Evolutionary conservation across 2,888 invertebrate genomes (phyloP).

Genomic region (Ichneumoninae sp.): DNA sequence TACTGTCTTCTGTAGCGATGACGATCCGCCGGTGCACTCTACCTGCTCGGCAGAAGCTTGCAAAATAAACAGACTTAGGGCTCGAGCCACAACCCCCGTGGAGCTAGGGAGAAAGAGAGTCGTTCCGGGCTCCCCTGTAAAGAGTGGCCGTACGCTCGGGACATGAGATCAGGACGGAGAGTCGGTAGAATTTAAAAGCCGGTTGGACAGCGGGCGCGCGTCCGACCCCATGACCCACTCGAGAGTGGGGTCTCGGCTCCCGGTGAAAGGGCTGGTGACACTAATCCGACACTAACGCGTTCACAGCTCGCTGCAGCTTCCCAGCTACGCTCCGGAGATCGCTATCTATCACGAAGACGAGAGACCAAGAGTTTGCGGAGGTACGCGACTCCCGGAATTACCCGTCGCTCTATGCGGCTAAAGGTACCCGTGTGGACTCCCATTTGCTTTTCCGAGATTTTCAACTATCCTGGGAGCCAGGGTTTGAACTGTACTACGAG

Average conservation of each 20-base stretch:
- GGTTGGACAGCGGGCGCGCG: constrained; percentile 74
- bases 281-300: constrained; percentile 79
- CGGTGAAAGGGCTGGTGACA: constrained; percentile 74
- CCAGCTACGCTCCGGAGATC: constrained; percentile 47
- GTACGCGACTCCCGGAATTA: constrained; percentile 17
- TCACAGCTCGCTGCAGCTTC: constrained; percentile 51
- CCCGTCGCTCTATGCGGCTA: background rate
- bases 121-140: constrained; percentile 10
- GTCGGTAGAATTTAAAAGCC: constrained; percentile 69
- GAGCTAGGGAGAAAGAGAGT: constrained; percentile 38
- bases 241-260: constrained; percentile 57
- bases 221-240: constrained; percentile 77
- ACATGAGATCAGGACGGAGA: constrained; percentile 7
- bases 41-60: constrained; percentile 71
- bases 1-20: background rate
- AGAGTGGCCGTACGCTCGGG: constrained; percentile 52
- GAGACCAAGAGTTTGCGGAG: background rate
- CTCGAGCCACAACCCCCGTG: constrained; percentile 43
- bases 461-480: background rate
- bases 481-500: background rate
- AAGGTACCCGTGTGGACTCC: background rate
- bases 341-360: constrained; percentile 52
- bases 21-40: constrained; percentile 37
- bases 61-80: constrained; percentile 80
- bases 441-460: background rate